Percentiles rank a stretch among this genome's conserved stretches.
These are phyloP conservation scores for Paramuricea clavata DNA, from an alignment of 92 coral and sea anemone genomes.

Conservation along the genomic window DNA sequence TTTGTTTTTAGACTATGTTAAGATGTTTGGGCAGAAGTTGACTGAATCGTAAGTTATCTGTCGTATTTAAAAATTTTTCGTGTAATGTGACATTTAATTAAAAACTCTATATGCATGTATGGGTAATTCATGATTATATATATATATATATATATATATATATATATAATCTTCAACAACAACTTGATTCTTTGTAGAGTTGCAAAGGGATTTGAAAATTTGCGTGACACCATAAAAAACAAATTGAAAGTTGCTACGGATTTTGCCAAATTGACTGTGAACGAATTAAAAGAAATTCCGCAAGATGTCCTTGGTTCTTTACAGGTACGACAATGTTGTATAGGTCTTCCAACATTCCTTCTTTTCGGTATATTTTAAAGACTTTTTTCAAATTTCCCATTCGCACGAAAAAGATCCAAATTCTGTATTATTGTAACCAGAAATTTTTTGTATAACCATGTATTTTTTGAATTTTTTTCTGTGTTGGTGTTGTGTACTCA, in stretches of 20 bases:
- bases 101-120: no score
- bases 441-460: background rate
- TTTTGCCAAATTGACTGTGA: constrained; percentile 78
- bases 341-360: background rate
- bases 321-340: constrained; percentile 52
- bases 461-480: no score
- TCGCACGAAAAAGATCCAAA: no score
- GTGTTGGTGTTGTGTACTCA: no score
- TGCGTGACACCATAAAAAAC: constrained; percentile 61
- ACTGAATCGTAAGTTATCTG: constrained; percentile 82
- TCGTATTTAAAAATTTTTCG: no score
- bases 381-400: background rate
- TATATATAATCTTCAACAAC: no score
- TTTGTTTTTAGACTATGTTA: constrained; percentile 79
- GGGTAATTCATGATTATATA: no score
- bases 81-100: no score
- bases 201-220: constrained; percentile 79
- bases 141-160: no score
- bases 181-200: constrained; percentile 60
- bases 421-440: background rate
- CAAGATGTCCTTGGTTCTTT: constrained; percentile 87
- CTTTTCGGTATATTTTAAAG: background rate
- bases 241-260: constrained; percentile 78
- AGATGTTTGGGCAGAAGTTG: constrained; percentile 85
- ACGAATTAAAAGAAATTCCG: constrained; percentile 79